These are phyloP conservation scores for Erpetoichthys calabaricus DNA, from an alignment of 2,797 vertebrate genomes.

Conservation along the genomic window DNA sequence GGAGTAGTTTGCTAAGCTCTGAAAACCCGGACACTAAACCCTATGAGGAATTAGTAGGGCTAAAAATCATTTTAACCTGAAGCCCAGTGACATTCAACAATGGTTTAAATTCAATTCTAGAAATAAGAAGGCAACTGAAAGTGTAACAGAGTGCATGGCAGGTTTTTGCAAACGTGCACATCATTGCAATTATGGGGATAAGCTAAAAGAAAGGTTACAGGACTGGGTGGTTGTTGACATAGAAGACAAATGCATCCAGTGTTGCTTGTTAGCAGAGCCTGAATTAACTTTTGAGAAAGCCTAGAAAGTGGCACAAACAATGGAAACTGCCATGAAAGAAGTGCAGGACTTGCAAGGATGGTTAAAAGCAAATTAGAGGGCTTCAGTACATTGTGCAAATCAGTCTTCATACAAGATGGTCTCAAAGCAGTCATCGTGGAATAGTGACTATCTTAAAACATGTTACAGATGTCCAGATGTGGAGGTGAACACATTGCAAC, in stretches of 20 bases:
- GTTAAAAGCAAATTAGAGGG: too few relatives aligned
- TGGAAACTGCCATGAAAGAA: conserved; percentile 8
- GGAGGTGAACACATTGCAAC: conserved; percentile 6
- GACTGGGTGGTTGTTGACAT: conserved; percentile 20
- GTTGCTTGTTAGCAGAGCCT: conserved; percentile 6
- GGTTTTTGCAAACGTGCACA: conserved; percentile 13
- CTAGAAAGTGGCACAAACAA: neutral
- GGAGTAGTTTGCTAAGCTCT: too few relatives aligned
- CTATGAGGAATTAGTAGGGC: neutral
- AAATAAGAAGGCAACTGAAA: neutral
- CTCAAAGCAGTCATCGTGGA: too few relatives aligned
- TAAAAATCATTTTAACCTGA: conserved; percentile 5
- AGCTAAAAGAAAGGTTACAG: conserved; percentile 13
- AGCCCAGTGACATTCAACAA: conserved; percentile 10
- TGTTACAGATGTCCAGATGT: conserved; percentile 4
- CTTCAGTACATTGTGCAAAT: too few relatives aligned
- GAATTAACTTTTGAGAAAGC: neutral
- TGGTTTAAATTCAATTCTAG: conserved; percentile 9
- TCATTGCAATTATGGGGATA: conserved; percentile 17
- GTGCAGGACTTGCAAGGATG: neutral
- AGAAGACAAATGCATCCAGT: conserved; percentile 9
- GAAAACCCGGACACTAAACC: neutral
- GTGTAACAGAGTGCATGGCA: conserved; percentile 9
- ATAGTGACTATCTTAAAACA: neutral
- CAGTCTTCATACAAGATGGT: too few relatives aligned